These are phyloP conservation scores for Andrena fulva DNA, from an alignment of 2,888 invertebrate species.

Conservation along the genomic window DNA sequence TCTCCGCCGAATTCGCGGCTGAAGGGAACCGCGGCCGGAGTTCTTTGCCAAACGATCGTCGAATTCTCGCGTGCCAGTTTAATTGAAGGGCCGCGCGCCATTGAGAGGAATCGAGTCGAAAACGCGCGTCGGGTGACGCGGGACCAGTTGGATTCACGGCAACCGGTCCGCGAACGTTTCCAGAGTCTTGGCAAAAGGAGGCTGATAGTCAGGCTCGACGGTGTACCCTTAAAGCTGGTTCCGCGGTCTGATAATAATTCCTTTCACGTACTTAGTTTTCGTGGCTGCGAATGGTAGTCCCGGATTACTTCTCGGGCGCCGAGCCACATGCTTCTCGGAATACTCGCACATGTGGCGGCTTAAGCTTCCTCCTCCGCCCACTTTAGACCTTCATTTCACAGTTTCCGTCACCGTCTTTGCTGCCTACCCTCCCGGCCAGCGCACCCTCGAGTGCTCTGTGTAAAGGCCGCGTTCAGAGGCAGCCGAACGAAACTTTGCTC, in stretches of 20 bases:
- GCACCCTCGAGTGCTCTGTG: slow-evolving; percentile 49
- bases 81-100: slow-evolving; percentile 10
- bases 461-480: slow-evolving; percentile 11
- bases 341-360: slow-evolving; percentile 59
- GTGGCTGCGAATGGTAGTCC: slow-evolving; percentile 51
- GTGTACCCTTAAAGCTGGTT: slow-evolving; percentile 40
- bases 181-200: slow-evolving; percentile 13
- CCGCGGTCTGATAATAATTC: slow-evolving; percentile 64
- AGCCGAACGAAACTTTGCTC: slow-evolving; percentile 36
- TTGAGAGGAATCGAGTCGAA: slow-evolving; percentile 38
- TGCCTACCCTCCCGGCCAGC: slow-evolving; percentile 47
- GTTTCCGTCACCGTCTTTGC: slow-evolving; percentile 59
- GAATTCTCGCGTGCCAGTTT: slow-evolving; percentile 22
- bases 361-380: slow-evolving; percentile 51
- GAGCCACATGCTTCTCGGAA: slow-evolving; percentile 48
- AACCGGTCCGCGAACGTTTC: slow-evolving; percentile 35
- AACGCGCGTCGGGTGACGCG: slow-evolving; percentile 3
- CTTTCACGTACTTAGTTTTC: slow-evolving; percentile 63
- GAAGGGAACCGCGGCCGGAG: neutral
- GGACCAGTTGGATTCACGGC: slow-evolving; percentile 38
- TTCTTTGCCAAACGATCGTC: slow-evolving; percentile 24
- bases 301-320: slow-evolving; percentile 55
- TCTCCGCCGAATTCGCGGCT: no score
- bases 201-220: slow-evolving; percentile 31
- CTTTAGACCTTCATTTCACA: slow-evolving; percentile 60